phyloP scores from a whole-genome alignment of 1,140 invertebrate species.

The Temnothorax curvispinosus region DNA sequence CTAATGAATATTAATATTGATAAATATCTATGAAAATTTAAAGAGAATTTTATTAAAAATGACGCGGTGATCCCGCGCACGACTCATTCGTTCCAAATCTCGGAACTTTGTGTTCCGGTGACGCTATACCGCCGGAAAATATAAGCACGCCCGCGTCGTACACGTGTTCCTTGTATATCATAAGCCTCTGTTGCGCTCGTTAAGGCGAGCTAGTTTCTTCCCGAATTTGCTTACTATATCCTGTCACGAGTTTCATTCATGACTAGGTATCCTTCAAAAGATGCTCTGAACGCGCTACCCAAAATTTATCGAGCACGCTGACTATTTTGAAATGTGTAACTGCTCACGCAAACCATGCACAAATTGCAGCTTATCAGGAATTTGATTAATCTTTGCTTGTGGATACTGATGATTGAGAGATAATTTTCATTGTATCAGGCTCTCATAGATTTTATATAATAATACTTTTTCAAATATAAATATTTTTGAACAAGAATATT shows the following conservation, averaged over 20 bases:
- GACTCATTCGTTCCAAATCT: conserved; percentile 27
- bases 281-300: not conserved
- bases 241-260: conserved; percentile 67
- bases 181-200: conserved; percentile 56
- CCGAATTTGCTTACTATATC: conserved; percentile 70
- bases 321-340: not conserved
- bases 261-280: not conserved
- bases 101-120: conserved; percentile 37
- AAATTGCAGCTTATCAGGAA: not conserved
- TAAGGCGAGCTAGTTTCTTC: conserved; percentile 35
- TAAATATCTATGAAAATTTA: not conserved
- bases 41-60: not conserved
- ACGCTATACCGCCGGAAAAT: conserved; percentile 32
- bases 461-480: not conserved
- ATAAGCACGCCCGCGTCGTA: conserved; percentile 63
- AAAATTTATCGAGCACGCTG: conserved; percentile 1
- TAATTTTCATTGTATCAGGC: no score
- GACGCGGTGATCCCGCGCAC: not conserved
- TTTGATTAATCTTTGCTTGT: not conserved
- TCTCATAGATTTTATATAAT: not conserved
- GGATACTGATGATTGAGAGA: not conserved
- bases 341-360: not conserved
- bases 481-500: not conserved
- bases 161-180: conserved; percentile 74
- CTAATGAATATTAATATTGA: not conserved